These are phyloP conservation scores for Sternotherus odoratus DNA, from an alignment of 2,797 vertebrate genomes.

Conservation along the genomic window DNA sequence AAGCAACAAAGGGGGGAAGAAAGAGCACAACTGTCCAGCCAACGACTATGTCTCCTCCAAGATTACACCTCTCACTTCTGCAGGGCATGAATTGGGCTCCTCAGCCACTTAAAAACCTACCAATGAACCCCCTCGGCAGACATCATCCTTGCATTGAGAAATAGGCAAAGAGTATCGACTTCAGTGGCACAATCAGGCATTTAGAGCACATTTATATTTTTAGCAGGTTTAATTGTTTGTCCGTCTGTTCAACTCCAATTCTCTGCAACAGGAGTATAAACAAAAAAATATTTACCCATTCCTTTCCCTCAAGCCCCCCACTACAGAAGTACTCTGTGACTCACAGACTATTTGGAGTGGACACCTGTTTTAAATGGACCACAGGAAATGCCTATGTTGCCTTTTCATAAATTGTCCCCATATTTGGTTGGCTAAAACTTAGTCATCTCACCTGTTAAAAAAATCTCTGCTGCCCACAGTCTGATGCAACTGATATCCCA, in stretches of 20 bases:
- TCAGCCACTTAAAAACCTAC: no score
- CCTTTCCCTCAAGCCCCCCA: background rate
- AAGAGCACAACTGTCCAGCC: no score
- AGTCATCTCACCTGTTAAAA: background rate
- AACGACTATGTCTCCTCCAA: no score
- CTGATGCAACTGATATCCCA: constrained; percentile 26
- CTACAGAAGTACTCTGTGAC: constrained; percentile 38
- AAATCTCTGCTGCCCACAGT: background rate
- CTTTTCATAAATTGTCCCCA: constrained; percentile 44
- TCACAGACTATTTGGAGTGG: constrained; percentile 60
- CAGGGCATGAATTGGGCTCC: no score
- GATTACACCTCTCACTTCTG: no score
- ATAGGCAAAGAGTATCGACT: background rate
- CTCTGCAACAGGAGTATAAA: background rate
- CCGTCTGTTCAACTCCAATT: background rate
- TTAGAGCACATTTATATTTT: background rate
- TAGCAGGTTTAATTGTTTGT: background rate
- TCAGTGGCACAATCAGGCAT: background rate
- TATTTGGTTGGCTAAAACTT: constrained; percentile 38
- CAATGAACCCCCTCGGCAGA: no score
- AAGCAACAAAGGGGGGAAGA: no score
- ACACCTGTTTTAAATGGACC: constrained; percentile 65
- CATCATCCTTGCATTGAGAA: no score
- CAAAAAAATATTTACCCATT: background rate
- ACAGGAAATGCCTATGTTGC: constrained; percentile 63